phyloP scores from a whole-genome alignment of 2,888 invertebrate species.

The Melanchra persicariae region DNA sequence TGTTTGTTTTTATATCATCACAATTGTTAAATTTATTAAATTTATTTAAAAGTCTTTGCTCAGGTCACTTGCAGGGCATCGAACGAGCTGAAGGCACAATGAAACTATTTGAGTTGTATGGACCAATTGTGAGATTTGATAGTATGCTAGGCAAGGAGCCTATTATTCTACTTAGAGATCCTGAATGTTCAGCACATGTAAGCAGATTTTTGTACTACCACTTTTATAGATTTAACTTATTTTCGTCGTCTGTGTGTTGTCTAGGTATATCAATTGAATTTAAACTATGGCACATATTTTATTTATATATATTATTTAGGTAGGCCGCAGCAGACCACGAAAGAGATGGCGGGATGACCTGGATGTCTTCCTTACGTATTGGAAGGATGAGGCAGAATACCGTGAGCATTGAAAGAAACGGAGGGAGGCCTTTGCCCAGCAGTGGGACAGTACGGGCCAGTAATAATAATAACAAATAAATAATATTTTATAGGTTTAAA shows the following conservation, averaged over 20 bases:
- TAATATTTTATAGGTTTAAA: too few species aligned
- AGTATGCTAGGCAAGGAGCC: constrained; percentile 65
- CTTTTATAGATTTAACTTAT: not conserved
- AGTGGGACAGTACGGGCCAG: too few species aligned
- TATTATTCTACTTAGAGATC: constrained; percentile 73
- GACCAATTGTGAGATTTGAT: constrained; percentile 75
- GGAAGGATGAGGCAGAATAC: too few species aligned
- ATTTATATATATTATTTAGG: too few species aligned
- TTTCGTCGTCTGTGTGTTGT: not conserved
- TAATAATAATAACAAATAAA: too few species aligned
- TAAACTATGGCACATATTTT: not conserved
- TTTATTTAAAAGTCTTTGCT: not conserved
- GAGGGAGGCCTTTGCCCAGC: too few species aligned
- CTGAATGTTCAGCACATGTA: constrained; percentile 74
- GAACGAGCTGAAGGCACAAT: constrained; percentile 56
- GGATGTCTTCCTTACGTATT: too few species aligned
- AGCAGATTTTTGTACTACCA: constrained; percentile 19
- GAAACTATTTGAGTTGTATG: constrained; percentile 70
- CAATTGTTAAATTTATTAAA: too few species aligned
- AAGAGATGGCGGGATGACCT: too few species aligned
- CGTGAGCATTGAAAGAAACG: too few species aligned
- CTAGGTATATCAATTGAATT: not conserved
- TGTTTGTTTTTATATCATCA: not conserved
- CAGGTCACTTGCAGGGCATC: constrained; percentile 67
- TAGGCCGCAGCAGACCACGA: too few species aligned